phyloP scores from a whole-genome alignment of 1,140 invertebrate genomes.

The Scaptomyza hsui region DNA sequence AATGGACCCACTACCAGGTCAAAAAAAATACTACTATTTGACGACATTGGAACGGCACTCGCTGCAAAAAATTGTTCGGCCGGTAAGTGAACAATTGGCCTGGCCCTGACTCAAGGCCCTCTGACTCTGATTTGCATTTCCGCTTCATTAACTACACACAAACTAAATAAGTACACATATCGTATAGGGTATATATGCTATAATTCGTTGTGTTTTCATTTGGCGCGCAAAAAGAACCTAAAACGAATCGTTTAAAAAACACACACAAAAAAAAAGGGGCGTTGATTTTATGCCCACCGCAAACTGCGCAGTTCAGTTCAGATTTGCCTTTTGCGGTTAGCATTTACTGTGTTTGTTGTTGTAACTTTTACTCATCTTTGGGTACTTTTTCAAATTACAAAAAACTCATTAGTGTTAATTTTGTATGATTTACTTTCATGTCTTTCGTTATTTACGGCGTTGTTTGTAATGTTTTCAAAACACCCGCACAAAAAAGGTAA shows the following conservation, averaged over 20 bases:
- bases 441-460: slow-evolving; percentile 57
- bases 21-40: slow-evolving; percentile 2
- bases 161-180: slow-evolving; percentile 22
- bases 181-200: neutral
- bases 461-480: slow-evolving; percentile 2
- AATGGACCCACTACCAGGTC: slow-evolving; percentile 53
- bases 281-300: slow-evolving; percentile 35
- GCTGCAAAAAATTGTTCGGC: slow-evolving; percentile 27
- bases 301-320: slow-evolving; percentile 54
- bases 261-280: slow-evolving; percentile 42
- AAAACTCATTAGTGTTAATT: slow-evolving; percentile 65
- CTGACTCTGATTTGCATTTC: slow-evolving; percentile 64
- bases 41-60: slow-evolving; percentile 31
- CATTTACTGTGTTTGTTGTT: slow-evolving; percentile 29
- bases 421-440: slow-evolving; percentile 36
- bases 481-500: slow-evolving; percentile 22
- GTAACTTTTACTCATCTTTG: slow-evolving; percentile 38
- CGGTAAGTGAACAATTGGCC: slow-evolving; percentile 74
- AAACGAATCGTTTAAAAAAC: neutral
- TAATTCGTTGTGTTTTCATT: slow-evolving; percentile 36
- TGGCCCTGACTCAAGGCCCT: slow-evolving; percentile 30
- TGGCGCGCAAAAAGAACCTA: slow-evolving; percentile 49
- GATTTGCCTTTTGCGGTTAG: slow-evolving; percentile 45
- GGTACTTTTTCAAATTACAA: slow-evolving; percentile 52
- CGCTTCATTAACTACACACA: slow-evolving; percentile 67